Evolutionary conservation across 1,140 invertebrate species (phyloP).

Genomic region (Brachionus koreanus): DNA sequence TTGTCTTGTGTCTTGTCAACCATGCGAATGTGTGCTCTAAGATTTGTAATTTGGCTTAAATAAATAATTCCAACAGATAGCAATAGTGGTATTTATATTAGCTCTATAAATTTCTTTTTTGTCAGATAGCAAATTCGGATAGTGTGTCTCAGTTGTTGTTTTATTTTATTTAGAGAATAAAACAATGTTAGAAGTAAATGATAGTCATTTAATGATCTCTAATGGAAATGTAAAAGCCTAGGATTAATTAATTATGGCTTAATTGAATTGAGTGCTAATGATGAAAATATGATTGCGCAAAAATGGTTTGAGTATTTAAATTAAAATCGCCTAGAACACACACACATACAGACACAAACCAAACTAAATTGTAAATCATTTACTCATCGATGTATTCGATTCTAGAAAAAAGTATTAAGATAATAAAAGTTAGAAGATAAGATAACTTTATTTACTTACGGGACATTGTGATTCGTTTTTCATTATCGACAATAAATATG

Average conservation of each 20-base stretch:
- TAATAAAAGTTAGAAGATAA: conserved; percentile 33
- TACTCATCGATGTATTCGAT: conserved; percentile 35
- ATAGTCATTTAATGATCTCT: background rate
- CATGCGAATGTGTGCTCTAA: too few species aligned
- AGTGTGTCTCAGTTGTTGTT: background rate
- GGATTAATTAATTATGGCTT: background rate
- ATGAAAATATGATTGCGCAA: background rate
- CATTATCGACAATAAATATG: conserved; percentile 31
- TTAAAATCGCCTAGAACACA: background rate
- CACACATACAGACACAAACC: background rate
- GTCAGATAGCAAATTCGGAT: background rate
- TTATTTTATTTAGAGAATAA: background rate
- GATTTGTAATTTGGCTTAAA: too few species aligned
- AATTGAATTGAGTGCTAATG: background rate
- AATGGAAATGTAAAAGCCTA: background rate
- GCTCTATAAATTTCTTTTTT: background rate
- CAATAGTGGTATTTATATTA: background rate
- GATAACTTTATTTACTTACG: conserved; percentile 36
- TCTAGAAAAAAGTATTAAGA: conserved; percentile 23
- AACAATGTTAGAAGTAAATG: background rate
- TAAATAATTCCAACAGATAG: background rate
- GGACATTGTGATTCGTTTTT: conserved; percentile 30
- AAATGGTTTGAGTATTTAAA: background rate
- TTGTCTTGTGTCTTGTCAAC: background rate
- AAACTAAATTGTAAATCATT: conserved; percentile 9